These are phyloP conservation scores for Chromobotia macracanthus DNA, from an alignment of 2,797 vertebrate species.

Conservation along the genomic window DNA sequence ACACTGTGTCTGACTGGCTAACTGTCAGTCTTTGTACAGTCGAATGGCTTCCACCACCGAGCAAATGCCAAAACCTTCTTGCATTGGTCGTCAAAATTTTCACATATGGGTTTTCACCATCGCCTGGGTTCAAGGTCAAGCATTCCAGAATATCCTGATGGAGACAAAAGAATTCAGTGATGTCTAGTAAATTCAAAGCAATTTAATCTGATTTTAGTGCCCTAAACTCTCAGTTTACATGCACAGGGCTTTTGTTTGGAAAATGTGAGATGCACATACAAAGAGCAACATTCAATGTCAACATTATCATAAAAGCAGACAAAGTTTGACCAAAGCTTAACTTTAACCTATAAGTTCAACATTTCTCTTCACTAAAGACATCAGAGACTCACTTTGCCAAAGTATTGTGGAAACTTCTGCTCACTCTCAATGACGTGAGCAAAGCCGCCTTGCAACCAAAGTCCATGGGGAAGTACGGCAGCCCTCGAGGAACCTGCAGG, in stretches of 20 bases:
- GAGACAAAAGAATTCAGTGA: conserved; percentile 18
- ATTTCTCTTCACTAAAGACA: not conserved
- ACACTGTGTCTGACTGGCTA: conserved; percentile 25
- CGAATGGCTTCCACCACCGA: conserved; percentile 92
- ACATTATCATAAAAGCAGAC: too few relatives aligned
- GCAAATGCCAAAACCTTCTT: conserved; percentile 94
- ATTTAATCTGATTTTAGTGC: not conserved
- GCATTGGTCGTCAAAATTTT: conserved; percentile 95
- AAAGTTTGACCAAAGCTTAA: too few relatives aligned
- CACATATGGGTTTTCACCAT: conserved; percentile 87
- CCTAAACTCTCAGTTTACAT: too few relatives aligned
- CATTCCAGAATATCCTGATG: conserved; percentile 94
- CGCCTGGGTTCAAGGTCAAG: conserved; percentile 92
- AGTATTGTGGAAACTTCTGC: conserved; percentile 92
- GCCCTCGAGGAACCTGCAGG: conserved; percentile 86
- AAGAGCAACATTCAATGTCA: too few relatives aligned
- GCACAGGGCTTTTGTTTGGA: too few relatives aligned
- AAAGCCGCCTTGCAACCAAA: conserved; percentile 94
- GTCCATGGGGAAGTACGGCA: conserved; percentile 95
- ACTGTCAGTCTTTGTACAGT: conserved; percentile 86
- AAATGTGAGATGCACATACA: too few relatives aligned
- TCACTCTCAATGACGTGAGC: conserved; percentile 97
- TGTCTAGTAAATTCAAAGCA: not conserved
- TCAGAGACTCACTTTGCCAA: conserved; percentile 87
- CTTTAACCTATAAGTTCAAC: too few relatives aligned